Percentiles rank a stretch among this genome's conserved stretches.
Evolutionary conservation across 2,888 invertebrate genomes (phyloP).

Genomic region (Furcula furcula): DNA sequence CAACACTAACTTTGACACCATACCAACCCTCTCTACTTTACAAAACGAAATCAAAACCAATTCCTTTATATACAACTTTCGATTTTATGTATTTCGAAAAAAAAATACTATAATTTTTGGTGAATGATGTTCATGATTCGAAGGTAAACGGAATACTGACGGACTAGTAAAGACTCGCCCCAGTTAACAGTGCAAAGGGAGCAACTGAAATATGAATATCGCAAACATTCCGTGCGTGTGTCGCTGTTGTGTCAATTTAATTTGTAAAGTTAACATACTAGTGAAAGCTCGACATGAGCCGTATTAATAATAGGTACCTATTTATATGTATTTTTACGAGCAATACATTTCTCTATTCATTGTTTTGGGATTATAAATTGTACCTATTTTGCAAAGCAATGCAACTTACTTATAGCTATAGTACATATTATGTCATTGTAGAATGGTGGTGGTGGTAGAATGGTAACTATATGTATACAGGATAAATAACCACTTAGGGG

Average conservation of each 20-base stretch:
- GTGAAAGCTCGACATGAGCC: conserved; percentile 36
- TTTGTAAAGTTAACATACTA: conserved; percentile 49
- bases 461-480: too few species aligned
- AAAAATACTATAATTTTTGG: conserved; percentile 7
- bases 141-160: conserved; percentile 55
- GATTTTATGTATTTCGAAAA: conserved; percentile 18
- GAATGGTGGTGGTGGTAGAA: too few species aligned
- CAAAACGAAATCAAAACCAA: conserved; percentile 5
- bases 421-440: too few species aligned
- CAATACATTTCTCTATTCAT: background rate
- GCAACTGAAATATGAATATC: conserved; percentile 60
- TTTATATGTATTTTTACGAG: background rate
- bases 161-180: conserved; percentile 44
- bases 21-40: conserved; percentile 23
- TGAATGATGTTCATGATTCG: conserved; percentile 43
- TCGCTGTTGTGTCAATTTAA: conserved; percentile 65
- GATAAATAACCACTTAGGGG: too few species aligned
- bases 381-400: too few species aligned
- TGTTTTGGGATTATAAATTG: too few species aligned
- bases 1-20: conserved; percentile 52
- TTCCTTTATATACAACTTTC: conserved; percentile 6
- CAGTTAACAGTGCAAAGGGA: conserved; percentile 65
- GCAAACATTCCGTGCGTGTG: conserved; percentile 60
- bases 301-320: background rate
- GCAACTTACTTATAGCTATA: too few species aligned